A percentile compares a stretch with the other conserved stretches of the same genome.
Evolutionary conservation across 2,888 invertebrate species (phyloP).

Genomic region (Melinopterus prodromus): DNA sequence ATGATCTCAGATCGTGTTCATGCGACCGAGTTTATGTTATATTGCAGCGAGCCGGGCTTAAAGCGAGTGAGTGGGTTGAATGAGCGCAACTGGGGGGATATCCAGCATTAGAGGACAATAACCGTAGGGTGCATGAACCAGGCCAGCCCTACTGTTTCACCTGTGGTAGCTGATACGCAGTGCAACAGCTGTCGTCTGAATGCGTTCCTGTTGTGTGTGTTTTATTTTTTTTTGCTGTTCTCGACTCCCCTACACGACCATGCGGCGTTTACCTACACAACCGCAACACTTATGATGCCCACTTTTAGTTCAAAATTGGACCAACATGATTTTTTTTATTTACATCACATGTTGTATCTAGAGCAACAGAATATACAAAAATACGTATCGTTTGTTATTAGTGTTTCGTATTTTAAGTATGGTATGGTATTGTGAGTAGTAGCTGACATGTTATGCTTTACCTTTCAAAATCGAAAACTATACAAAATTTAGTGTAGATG

Average conservation of each 20-base stretch:
- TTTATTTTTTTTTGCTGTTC: constrained; percentile 33
- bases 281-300: background rate
- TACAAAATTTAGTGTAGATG: too few species aligned
- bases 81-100: background rate
- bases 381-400: too few species aligned
- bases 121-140: constrained; percentile 50
- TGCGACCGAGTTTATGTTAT: background rate
- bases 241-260: background rate
- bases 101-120: constrained; percentile 47
- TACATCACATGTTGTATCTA: too few species aligned
- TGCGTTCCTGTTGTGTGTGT: constrained; percentile 41
- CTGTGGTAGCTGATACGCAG: constrained; percentile 48
- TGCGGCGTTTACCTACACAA: background rate
- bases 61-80: background rate
- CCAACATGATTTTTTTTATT: too few species aligned
- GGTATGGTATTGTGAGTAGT: too few species aligned
- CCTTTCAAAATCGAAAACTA: too few species aligned
- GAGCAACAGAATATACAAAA: too few species aligned
- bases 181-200: constrained; percentile 51
- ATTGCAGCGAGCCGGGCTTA: background rate
- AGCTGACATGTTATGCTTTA: too few species aligned
- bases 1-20: background rate
- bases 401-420: too few species aligned
- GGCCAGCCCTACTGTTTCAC: constrained; percentile 48
- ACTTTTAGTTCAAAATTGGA: too few species aligned